phyloP scores from a whole-genome alignment of 2,113 vertebrate genomes.

The Rallus limicola region DNA sequence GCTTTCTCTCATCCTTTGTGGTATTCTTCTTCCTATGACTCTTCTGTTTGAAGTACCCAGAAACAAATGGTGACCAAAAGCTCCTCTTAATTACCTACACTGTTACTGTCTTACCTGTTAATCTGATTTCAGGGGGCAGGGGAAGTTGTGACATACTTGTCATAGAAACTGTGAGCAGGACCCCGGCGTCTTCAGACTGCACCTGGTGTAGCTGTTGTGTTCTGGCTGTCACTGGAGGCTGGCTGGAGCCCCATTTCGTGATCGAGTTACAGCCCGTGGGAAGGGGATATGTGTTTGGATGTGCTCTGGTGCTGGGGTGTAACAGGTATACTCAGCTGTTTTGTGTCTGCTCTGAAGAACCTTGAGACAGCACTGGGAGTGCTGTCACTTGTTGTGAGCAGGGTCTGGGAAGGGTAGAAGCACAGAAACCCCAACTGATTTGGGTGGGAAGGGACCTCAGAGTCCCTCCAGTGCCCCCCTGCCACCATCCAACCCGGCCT shows the following conservation, averaged over 20 bases:
- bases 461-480: no score
- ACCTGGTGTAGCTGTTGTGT: background rate
- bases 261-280: fast-evolving
- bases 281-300: background rate
- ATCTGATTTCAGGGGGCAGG: background rate
- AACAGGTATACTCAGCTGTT: no score
- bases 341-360: background rate
- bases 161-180: background rate
- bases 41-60: background rate
- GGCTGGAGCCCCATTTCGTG: background rate
- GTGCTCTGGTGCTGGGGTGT: background rate
- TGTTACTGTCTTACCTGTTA: background rate
- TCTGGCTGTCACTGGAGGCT: background rate
- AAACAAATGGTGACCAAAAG: background rate
- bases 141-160: background rate
- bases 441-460: no score
- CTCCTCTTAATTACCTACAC: background rate
- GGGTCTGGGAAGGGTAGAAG: background rate
- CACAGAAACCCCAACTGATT: no score
- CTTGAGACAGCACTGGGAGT: background rate
- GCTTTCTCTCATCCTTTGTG: background rate
- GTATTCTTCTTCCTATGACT: background rate
- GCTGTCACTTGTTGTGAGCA: background rate
- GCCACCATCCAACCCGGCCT: no score
- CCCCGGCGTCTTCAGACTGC: background rate